Conservation (phyloP, 2,888 invertebrate genomes). For the Acrobeloides nanus region DNA sequence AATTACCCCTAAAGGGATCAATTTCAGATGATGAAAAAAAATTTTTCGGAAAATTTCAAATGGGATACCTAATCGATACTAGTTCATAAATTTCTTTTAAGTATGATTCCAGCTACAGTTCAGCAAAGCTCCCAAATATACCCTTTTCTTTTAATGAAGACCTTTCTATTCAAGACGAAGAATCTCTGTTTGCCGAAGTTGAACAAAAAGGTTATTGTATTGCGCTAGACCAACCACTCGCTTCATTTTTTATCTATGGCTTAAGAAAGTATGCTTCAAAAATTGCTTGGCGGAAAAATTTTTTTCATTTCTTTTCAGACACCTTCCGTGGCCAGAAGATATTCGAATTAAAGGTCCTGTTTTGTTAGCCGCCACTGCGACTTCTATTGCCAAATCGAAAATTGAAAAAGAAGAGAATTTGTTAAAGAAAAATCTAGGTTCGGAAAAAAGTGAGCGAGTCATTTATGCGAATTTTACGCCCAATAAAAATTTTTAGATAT, state of each 20-base stretch:
- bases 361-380: conserved; percentile 24
- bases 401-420: too few relatives aligned
- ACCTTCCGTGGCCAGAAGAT: conserved; percentile 26
- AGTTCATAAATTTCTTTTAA: too few relatives aligned
- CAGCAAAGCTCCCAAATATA: neutral
- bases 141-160: neutral
- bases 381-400: too few relatives aligned
- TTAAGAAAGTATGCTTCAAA: conserved; percentile 4
- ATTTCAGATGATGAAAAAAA: too few relatives aligned
- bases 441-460: too few relatives aligned
- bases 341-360: conserved; percentile 32
- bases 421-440: too few relatives aligned
- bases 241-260: conserved; percentile 15
- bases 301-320: conserved; percentile 13
- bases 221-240: conserved; percentile 16
- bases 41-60: too few relatives aligned
- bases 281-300: conserved; percentile 10
- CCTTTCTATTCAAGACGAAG: conserved; percentile 1
- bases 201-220: conserved; percentile 15
- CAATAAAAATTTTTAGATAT: too few relatives aligned
- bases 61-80: too few relatives aligned
- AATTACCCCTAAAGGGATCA: too few relatives aligned
- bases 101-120: neutral
- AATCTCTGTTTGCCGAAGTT: conserved; percentile 11
- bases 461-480: too few relatives aligned